Evolutionary conservation across 2,113 vertebrate species (phyloP).

Genomic region (Rhea americana): DNA sequence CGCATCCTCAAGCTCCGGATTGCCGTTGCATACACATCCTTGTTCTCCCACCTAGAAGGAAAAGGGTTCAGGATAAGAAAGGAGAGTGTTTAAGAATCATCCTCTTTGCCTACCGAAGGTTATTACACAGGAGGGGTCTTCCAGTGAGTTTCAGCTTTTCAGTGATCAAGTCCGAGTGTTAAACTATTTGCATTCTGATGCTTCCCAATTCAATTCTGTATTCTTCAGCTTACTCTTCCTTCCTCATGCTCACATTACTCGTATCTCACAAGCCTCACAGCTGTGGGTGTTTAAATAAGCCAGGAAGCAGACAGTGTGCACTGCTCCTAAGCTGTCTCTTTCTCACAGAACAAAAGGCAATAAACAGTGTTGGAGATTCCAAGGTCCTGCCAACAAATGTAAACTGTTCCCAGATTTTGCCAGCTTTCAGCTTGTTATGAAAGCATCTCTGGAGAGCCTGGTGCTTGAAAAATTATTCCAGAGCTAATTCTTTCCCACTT

Average conservation of each 20-base stretch:
- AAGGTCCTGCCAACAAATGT: not conserved
- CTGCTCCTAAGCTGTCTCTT: not conserved
- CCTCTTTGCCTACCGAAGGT: accelerated
- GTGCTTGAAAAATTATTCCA: not conserved
- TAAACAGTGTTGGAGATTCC: not conserved
- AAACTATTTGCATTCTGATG: not conserved
- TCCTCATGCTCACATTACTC: accelerated
- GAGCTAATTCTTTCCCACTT: not conserved
- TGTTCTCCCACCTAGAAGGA: conserved; percentile 91
- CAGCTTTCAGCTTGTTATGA: not conserved
- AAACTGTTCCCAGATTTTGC: not conserved
- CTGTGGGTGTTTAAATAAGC: not conserved
- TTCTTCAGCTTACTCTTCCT: not conserved
- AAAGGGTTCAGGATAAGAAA: not conserved
- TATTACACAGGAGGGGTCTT: not conserved
- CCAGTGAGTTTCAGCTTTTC: accelerated
- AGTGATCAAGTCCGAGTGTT: accelerated
- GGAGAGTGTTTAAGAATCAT: not conserved
- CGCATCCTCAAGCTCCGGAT: conserved; percentile 88
- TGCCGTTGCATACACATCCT: conserved; percentile 87
- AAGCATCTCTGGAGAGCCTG: not conserved
- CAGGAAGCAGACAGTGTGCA: not conserved
- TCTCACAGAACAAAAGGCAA: not conserved
- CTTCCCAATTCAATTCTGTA: not conserved
- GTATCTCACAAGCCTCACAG: not conserved